Base-by-base conservation (phyloP, 2,888 invertebrate species). In the Heliconius erato region DNA sequence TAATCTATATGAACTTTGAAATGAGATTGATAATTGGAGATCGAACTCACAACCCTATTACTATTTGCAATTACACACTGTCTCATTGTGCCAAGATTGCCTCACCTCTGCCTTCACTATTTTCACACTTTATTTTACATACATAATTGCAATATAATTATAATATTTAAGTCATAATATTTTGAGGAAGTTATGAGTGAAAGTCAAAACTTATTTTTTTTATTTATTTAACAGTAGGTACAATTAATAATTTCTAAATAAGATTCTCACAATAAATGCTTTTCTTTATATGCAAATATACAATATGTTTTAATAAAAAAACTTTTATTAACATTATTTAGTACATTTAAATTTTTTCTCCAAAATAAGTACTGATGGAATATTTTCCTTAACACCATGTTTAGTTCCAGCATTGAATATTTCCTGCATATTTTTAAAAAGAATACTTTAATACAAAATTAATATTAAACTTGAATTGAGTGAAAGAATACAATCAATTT, bases 261-360 rank as follows among this genome's bases (percentile, higher is more conserved):
- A 74, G 23, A 9, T 28, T 32, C 32, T 74, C 54, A 74, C 59
- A 74, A 59, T 54, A 74, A 74, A 74, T 74, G 74, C 59, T 72
- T 14, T 72, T 12, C 44, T 44, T 26, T 40, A 49, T 44, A 59
- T 59, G 11, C 32, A 59, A 74, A 23, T 49, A 74, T 72, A 72
- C n/a, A 72, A 63, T 63, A 11, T 63, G 11, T n/a, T 63, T 23
- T n/a, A 63, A 11, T 63, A 1, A n/a, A 11, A n/a, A 63, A 63
- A 3, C 63, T n/a, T 63, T 63, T n/a, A 63, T 23, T 7, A 63
- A 63, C 23, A n/a, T 59, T 11, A 63, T 63, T 63, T 11, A n/a
- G 11, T n/a, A 23, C 23, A 59, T 54, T 16, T 44, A 12, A 44
- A 16, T 63, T n/a, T 63, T n/a, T 63, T 19, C 0, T 7, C 16